Conservation (phyloP, 2,888 invertebrate genomes). For the Heliconius hortense region DNA sequence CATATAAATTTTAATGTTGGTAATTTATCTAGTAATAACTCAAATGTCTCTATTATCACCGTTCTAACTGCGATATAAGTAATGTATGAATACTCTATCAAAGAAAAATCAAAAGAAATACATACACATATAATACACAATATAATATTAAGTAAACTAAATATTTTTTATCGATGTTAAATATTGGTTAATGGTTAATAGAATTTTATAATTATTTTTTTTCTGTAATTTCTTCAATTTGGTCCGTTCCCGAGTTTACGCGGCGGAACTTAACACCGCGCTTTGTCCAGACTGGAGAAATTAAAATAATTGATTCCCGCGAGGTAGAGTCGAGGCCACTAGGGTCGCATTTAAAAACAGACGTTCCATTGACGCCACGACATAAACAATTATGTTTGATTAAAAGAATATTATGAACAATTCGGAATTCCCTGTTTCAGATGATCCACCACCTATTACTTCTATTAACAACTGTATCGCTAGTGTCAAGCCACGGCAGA, state of each 20-base stretch:
- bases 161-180: no score
- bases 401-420: not conserved
- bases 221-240: no score
- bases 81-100: not conserved
- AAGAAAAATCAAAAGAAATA: not conserved
- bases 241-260: no score
- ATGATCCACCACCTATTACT: constrained; percentile 51
- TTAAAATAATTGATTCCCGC: no score
- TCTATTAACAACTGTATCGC: constrained; percentile 47
- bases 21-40: not conserved
- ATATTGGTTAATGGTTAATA: no score
- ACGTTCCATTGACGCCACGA: no score
- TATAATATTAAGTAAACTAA: not conserved
- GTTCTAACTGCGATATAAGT: not conserved
- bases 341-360: no score
- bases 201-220: no score
- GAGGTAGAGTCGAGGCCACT: no score
- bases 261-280: no score
- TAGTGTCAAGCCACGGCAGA: constrained; percentile 83
- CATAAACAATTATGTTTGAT: no score
- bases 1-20: not conserved
- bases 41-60: not conserved
- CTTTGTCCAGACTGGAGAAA: no score
- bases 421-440: constrained; percentile 44
- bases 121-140: not conserved